Evolutionary conservation across 2,797 vertebrate species (phyloP).

Genomic region (Anomalospiza imberbis): DNA sequence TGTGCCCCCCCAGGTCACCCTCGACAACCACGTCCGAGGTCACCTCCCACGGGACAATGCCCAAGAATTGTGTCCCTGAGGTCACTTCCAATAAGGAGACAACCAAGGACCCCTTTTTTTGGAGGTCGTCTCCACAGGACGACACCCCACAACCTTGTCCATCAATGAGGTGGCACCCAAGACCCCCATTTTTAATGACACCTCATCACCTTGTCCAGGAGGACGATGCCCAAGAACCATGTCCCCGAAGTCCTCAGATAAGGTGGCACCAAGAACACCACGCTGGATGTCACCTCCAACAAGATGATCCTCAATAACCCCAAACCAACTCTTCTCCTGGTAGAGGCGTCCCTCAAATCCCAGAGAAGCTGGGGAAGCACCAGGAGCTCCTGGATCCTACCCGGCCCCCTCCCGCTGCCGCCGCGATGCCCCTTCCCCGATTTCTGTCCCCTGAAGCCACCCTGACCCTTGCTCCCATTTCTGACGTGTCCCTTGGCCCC

Average conservation of each 20-base stretch:
- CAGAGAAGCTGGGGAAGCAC: rapidly evolving
- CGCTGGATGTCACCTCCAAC: not conserved
- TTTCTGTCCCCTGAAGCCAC: not conserved
- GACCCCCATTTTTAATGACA: rapidly evolving
- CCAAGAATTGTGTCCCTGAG: not conserved
- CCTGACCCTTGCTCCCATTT: not conserved
- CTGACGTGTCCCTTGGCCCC: not conserved
- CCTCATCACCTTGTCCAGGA: rapidly evolving
- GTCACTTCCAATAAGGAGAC: not conserved
- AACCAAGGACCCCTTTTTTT: not conserved
- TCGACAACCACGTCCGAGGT: rapidly evolving
- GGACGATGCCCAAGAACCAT: rapidly evolving
- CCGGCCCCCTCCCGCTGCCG: rapidly evolving
- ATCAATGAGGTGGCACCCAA: rapidly evolving
- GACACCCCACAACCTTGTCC: not conserved
- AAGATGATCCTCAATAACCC: rapidly evolving
- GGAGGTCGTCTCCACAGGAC: not conserved
- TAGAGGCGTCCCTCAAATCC: rapidly evolving
- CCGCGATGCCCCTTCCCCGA: not conserved
- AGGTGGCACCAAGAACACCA: not conserved
- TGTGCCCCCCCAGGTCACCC: not conserved
- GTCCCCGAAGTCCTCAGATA: not conserved
- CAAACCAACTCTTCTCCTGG: not conserved
- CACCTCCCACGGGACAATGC: not conserved
- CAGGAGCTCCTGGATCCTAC: not conserved